Evolutionary conservation across 2,113 vertebrate species (phyloP).

Genomic region (Eretmochelys imbricata): DNA sequence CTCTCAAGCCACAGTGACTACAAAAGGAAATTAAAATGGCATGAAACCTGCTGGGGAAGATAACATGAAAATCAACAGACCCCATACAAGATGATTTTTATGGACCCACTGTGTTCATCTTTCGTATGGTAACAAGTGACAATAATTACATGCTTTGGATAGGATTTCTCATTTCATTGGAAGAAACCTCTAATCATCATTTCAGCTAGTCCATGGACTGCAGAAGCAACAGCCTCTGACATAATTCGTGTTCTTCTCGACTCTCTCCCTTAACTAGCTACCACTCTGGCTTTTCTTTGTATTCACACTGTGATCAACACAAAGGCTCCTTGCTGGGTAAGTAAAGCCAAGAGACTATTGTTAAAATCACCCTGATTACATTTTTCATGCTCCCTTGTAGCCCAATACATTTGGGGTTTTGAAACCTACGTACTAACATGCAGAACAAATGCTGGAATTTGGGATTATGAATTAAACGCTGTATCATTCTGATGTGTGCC

Average conservation of each 20-base stretch:
- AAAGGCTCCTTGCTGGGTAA: background rate
- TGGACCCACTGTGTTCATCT: background rate
- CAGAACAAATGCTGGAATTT: accelerated
- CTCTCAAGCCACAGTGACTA: background rate
- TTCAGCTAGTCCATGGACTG: accelerated
- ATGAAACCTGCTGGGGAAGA: background rate
- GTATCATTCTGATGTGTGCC: background rate
- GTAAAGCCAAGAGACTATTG: background rate
- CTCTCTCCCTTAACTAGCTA: background rate
- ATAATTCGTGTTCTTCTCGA: background rate
- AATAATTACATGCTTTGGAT: background rate
- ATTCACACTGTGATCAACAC: accelerated
- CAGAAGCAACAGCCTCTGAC: background rate
- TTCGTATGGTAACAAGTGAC: accelerated
- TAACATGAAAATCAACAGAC: background rate
- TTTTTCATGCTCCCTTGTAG: background rate
- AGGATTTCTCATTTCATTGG: background rate
- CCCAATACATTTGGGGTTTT: accelerated
- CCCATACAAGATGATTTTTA: accelerated
- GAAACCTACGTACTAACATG: accelerated
- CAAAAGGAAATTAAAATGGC: background rate
- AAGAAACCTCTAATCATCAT: background rate
- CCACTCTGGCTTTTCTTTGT: background rate
- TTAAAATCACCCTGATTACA: background rate
- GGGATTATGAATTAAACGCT: accelerated